Base-by-base conservation (phyloP, 2,113 vertebrate genomes). In the Leiothrix lutea region DNA sequence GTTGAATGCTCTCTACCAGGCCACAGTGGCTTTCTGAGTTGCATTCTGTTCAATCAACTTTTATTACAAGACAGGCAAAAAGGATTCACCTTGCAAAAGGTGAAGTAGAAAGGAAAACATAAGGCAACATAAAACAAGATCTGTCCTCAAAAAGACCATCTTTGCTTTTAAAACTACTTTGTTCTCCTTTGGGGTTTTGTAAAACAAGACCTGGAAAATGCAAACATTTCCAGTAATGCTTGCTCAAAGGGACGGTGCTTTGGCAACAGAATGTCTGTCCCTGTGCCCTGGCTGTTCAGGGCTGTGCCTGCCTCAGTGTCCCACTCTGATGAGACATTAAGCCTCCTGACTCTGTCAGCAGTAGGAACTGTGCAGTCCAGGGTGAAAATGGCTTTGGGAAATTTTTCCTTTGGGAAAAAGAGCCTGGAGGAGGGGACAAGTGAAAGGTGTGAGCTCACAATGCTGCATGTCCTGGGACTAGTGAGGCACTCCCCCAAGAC, bases 171-270 rank as follows among this genome's bases (percentile, higher is more conserved):
- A 87, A 84, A 45, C 15, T 23, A 12, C 62, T 69, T 51, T 60
- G 10, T 31, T 69, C 13, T 65, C 69, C n/a, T 80, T 64, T 17
- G 18, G 33, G 29, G 14, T 70, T 66, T n/a, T 35, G 9, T 70
- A 53, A 70, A 90, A 58, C 21, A 72, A 92, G 70, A 51, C 16
- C 26, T 31, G 50, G n/a, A 51, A 84, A 94, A 88, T 29, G 40
- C n/a, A 84, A 78, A 66, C 53, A 61, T 31, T 74, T 57, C 40
- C 36, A 61, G 19, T 12, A 8, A 12, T 70, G 31, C 22, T 78
- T 33, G 16, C 78, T 85, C 3, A 0, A 65, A 61, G 16, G 60
- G 45, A 47, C 0, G 0, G 11, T 44, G 19, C 19, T 73, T 64
- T 47, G n/a, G 24, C 15, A 72, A 31, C 7, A 75, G 35, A 24